Evolutionary conservation across 2,797 vertebrate genomes (phyloP).

Genomic region (Phrynocephalus vlangalii): DNA sequence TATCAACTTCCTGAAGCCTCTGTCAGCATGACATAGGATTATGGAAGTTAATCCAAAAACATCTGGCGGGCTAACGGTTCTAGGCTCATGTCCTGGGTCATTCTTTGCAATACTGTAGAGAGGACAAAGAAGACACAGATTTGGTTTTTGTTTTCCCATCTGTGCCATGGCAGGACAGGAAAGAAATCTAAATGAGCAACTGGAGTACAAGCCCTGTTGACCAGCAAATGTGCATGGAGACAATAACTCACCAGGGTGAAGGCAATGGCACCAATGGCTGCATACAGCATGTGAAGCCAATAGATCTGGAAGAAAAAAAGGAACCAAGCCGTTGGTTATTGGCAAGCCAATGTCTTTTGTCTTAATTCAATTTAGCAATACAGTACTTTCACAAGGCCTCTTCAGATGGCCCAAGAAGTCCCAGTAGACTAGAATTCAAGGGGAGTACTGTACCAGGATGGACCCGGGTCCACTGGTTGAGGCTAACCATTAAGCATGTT

Average conservation of each 20-base stretch:
- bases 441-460: background rate
- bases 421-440: background rate
- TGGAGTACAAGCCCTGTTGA: background rate
- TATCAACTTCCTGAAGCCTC: background rate
- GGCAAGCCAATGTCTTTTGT: too few relatives aligned
- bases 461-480: background rate
- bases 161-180: too few relatives aligned
- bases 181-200: background rate
- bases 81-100: background rate
- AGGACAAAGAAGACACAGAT: background rate
- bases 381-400: too few relatives aligned
- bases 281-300: slow-evolving; percentile 96
- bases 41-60: background rate
- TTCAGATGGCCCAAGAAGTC: background rate
- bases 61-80: background rate
- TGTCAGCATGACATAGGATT: background rate
- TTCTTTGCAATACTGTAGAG: background rate
- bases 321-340: background rate
- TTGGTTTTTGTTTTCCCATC: background rate
- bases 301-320: slow-evolving; percentile 78
- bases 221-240: background rate
- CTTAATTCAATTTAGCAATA: background rate
- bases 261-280: slow-evolving; percentile 88
- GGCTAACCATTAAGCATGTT: background rate
- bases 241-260: slow-evolving; percentile 88